These are phyloP conservation scores for Oenanthe oenanthe DNA, from an alignment of 2,113 vertebrate species.

Conservation along the genomic window DNA sequence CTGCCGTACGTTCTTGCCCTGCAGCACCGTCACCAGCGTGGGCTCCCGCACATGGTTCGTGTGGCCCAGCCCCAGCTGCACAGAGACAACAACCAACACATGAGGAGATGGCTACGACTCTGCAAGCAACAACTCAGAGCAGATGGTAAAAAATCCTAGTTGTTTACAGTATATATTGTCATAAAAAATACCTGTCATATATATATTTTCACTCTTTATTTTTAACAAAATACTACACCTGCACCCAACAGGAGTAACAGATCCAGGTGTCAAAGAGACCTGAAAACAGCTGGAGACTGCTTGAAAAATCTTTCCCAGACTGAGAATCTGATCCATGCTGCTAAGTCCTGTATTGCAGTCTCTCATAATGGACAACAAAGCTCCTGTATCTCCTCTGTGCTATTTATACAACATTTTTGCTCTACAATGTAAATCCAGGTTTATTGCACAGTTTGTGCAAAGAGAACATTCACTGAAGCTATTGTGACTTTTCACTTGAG, in stretches of 20 bases:
- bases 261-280: not conserved
- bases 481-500: not conserved
- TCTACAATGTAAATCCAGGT: not conserved
- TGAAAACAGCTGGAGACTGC: not conserved
- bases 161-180: not conserved
- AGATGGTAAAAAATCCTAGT: not conserved
- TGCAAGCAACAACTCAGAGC: not conserved
- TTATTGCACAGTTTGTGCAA: not conserved
- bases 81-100: not conserved
- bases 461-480: not conserved
- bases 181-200: not conserved
- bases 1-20: slow-evolving; percentile 81
- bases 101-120: not conserved
- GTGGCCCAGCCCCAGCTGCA: slow-evolving; percentile 83
- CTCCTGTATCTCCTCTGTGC: not conserved
- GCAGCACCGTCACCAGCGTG: slow-evolving; percentile 78
- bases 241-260: rapidly evolving
- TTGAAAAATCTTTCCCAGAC: not conserved
- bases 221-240: not conserved
- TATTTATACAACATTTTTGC: not conserved
- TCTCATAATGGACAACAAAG: not conserved
- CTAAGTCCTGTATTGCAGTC: not conserved
- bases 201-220: not conserved
- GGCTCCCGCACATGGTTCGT: slow-evolving; percentile 86
- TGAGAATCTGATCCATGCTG: not conserved